These are phyloP conservation scores for Lycophotia porphyrea DNA, from an alignment of 2,888 invertebrate genomes.

Conservation along the genomic window DNA sequence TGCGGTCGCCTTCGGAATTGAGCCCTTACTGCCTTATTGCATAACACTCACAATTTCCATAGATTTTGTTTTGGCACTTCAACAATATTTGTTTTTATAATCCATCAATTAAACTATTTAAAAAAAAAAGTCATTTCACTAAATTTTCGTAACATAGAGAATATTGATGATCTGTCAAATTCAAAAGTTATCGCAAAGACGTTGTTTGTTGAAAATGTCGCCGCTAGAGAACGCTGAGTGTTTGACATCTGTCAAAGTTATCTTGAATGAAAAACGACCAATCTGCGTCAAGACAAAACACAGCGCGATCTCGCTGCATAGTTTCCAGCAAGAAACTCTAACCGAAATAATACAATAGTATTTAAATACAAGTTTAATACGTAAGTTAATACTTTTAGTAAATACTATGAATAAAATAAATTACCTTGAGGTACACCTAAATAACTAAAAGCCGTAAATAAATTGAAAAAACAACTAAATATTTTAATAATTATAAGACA, in stretches of 20 bases:
- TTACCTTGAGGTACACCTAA: background rate
- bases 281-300: background rate
- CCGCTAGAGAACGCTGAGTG: background rate
- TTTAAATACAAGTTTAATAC: background rate
- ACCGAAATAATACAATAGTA: background rate
- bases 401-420: background rate
- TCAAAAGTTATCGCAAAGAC: background rate
- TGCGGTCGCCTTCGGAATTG: background rate
- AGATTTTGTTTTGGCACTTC: background rate
- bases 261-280: background rate
- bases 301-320: background rate
- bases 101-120: too few species aligned
- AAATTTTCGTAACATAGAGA: background rate
- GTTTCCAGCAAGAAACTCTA: background rate
- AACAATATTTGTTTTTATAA: background rate
- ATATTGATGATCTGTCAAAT: constrained; percentile 13
- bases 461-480: background rate
- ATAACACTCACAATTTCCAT: background rate
- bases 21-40: background rate
- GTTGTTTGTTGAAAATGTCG: background rate
- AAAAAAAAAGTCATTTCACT: background rate
- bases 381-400: background rate
- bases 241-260: background rate
- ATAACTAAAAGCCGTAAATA: background rate
- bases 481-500: background rate